Evolutionary conservation across 2,797 vertebrate genomes (phyloP).

Genomic region (Linurgus olivaceus): DNA sequence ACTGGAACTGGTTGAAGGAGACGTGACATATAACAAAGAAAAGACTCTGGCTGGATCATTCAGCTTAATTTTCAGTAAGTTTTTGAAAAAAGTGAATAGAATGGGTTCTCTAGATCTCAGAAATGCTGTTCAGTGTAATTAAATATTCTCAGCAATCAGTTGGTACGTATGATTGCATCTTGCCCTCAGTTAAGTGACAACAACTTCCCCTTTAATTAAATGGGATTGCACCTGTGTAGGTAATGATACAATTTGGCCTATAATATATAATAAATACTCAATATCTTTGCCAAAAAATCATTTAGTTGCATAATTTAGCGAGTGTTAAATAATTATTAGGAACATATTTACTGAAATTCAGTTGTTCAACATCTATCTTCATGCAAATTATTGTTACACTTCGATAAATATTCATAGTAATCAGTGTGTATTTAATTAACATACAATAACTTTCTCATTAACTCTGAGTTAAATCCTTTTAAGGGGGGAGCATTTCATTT

Average conservation of each 20-base stretch:
- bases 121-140: conserved; percentile 40
- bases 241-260: conserved; percentile 11
- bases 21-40: background rate
- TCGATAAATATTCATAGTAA: conserved; percentile 76
- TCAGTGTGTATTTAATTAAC: conserved; percentile 78
- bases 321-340: conserved; percentile 73
- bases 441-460: conserved; percentile 80
- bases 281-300: conserved; percentile 62
- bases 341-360: conserved; percentile 74
- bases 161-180: conserved; percentile 45
- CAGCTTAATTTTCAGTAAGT: background rate
- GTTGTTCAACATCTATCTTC: conserved; percentile 77
- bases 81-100: conserved; percentile 4
- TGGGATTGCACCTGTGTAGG: conserved; percentile 37
- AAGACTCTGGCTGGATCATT: background rate
- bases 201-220: conserved; percentile 62
- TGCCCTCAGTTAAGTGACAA: conserved; percentile 36
- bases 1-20: background rate
- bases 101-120: conserved; percentile 38
- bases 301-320: conserved; percentile 62
- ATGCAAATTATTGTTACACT: conserved; percentile 74
- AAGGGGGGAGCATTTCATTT: conserved; percentile 62
- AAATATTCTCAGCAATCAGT: conserved; percentile 63
- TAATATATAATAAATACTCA: conserved; percentile 53
- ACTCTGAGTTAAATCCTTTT: conserved; percentile 73